These are phyloP conservation scores for Scelioninae gen. 1 DNA, from an alignment of 2,888 invertebrate species.

Conservation along the genomic window DNA sequence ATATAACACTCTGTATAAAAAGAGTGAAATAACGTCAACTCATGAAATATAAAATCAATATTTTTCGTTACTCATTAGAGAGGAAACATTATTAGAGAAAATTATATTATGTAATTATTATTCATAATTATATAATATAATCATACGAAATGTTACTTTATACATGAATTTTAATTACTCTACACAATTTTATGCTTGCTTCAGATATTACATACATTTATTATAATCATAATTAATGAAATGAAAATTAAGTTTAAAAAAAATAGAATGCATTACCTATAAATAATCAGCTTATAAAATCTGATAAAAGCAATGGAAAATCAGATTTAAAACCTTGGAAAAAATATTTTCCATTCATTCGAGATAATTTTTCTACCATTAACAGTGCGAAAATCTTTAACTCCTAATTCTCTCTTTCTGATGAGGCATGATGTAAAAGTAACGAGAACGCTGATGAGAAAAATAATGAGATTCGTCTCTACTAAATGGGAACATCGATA, in stretches of 20 bases:
- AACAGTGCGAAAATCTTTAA: slow-evolving; percentile 3
- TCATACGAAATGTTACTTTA: too few species aligned
- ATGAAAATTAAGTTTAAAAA: too few species aligned
- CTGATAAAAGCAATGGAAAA: too few species aligned
- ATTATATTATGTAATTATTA: too few species aligned
- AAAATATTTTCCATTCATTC: not conserved
- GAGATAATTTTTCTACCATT: slow-evolving; percentile 12
- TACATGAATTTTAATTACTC: too few species aligned
- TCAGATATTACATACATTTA: too few species aligned
- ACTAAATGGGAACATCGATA: slow-evolving; percentile 10
- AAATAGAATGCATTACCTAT: too few species aligned
- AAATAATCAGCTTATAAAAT: too few species aligned
- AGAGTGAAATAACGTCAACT: not conserved
- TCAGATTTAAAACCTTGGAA: too few species aligned
- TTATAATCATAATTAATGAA: too few species aligned
- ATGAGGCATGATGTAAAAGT: slow-evolving; percentile 16
- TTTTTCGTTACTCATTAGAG: not conserved
- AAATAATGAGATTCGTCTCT: slow-evolving; percentile 25
- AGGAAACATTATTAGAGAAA: not conserved
- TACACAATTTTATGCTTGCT: too few species aligned
- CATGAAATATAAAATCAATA: not conserved
- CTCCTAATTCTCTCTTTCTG: not conserved
- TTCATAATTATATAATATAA: too few species aligned
- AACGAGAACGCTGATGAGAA: slow-evolving; percentile 19
- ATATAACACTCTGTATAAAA: not conserved